Base-by-base conservation (phyloP, 64 coral and sea anemone genomes). In the Pocillopora damicornis region DNA sequence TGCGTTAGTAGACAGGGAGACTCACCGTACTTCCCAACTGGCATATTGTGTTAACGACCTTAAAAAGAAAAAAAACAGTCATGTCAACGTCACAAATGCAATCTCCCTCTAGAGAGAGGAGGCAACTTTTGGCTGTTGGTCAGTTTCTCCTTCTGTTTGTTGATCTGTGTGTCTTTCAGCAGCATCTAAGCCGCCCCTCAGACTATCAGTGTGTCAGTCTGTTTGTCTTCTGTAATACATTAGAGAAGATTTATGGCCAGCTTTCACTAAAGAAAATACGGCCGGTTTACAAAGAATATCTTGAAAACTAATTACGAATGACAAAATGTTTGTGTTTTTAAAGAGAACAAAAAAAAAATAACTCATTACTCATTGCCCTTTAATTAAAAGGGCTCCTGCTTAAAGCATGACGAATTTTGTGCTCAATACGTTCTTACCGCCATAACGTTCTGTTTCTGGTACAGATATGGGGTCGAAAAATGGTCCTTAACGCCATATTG, bases 401-500 rank as follows among this genome's bases (percentile, higher is more conserved):
- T 51, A 2, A 51, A 51, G 30, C 42, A 51, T 51, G 42, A 51
- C 42, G 42, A 51, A 7, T 51, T 51, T 7, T 51, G 42, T 51
- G 42, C 42, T 51, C 7, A 65, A 65, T 15, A 15, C 2, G 4
- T 64, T 45, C 80, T 83, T 35, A 83, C 80, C 80, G 80, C 61
- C 80, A 83, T 83, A 20, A 83, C 37, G 45, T 83, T 83, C 45
- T 83, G 80, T 22, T 83, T 83, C 35, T 83, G 80, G 63, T 83
- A 83, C 16, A 83, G 61, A 69, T 69, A 83, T 23, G 80, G 63
- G 18, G 80, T 83, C 1, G 80, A 68, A 22, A 83, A 83, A n/a
- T 14, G 63, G 80, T 83, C 61, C 30, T 56, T 67, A 15, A 83
- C 80, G 35, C 80, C 80, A 83, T 83, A 83, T 67, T 30, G 11